phyloP scores from a whole-genome alignment of 2,888 invertebrate species.

The Carterocephalus palaemon region DNA sequence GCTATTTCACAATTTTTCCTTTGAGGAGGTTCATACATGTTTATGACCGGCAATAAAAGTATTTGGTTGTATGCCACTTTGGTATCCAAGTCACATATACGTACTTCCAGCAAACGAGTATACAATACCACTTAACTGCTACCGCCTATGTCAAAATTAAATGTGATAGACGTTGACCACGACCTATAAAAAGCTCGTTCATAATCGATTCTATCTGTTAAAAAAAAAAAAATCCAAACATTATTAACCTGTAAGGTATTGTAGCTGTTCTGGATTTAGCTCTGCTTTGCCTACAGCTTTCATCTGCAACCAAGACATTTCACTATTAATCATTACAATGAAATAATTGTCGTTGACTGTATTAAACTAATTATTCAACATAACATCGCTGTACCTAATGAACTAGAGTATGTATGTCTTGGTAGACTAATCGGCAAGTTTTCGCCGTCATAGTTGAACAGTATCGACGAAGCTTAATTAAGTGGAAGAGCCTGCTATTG shows the following conservation, averaged over 20 bases:
- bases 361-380: too few relatives aligned
- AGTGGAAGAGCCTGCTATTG: constrained; percentile 72
- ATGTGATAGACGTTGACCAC: too few relatives aligned
- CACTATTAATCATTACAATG: constrained; percentile 27
- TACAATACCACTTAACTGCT: too few relatives aligned
- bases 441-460: constrained; percentile 51
- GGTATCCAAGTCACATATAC: too few relatives aligned
- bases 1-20: too few relatives aligned
- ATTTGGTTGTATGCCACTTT: too few relatives aligned
- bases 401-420: constrained; percentile 43
- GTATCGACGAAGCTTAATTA: constrained; percentile 68
- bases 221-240: constrained; percentile 27
- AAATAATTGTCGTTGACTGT: constrained; percentile 19
- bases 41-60: too few relatives aligned
- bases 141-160: too few relatives aligned
- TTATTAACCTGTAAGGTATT: constrained; percentile 75
- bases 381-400: constrained; percentile 9
- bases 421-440: constrained; percentile 56
- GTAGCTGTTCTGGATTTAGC: constrained; percentile 77
- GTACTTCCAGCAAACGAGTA: too few relatives aligned
- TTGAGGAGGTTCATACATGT: too few relatives aligned
- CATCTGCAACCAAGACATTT: constrained; percentile 75
- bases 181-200: too few relatives aligned
- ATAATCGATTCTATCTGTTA: too few relatives aligned
- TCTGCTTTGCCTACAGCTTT: constrained; percentile 77